Evolutionary conservation across 2,113 vertebrate species (phyloP).

Genomic region (Trichechus manatus): DNA sequence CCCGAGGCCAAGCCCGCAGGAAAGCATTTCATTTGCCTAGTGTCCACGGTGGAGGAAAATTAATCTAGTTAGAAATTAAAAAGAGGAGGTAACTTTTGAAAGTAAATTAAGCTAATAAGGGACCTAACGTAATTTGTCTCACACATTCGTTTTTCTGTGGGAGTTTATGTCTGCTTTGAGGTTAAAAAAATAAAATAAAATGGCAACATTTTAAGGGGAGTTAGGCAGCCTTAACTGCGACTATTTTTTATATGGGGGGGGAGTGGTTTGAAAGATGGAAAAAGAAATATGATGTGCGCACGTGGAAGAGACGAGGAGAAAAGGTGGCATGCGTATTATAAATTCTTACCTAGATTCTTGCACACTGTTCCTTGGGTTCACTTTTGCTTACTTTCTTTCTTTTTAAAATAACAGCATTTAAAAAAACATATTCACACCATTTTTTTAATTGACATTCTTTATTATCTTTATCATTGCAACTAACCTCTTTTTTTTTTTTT

Average conservation of each 20-base stretch:
- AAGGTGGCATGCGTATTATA: rapidly evolving
- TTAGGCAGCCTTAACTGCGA: too few relatives aligned
- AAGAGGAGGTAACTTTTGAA: not conserved
- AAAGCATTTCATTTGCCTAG: slow-evolving; percentile 51
- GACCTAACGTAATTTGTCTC: not conserved
- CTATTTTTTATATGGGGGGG: rapidly evolving
- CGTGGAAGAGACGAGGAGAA: not conserved
- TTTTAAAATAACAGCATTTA: not conserved
- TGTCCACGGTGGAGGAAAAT: slow-evolving; percentile 17
- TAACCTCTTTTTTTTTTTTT: not conserved
- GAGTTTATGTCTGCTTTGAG: not conserved
- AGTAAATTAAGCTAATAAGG: not conserved
- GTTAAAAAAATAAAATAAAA: not conserved
- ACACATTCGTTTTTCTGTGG: not conserved
- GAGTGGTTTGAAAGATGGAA: rapidly evolving
- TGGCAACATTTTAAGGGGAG: not conserved
- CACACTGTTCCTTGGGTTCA: not conserved
- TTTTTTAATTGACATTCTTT: not conserved
- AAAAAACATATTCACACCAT: not conserved
- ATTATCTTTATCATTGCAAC: not conserved
- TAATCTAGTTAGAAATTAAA: slow-evolving; percentile 69
- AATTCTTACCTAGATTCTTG: not conserved
- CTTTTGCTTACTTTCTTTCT: not conserved
- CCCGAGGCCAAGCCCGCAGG: slow-evolving; percentile 83
- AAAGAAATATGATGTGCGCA: rapidly evolving